phyloP scores from a whole-genome alignment of 2,113 vertebrate genomes.

The Axis porcinus region DNA sequence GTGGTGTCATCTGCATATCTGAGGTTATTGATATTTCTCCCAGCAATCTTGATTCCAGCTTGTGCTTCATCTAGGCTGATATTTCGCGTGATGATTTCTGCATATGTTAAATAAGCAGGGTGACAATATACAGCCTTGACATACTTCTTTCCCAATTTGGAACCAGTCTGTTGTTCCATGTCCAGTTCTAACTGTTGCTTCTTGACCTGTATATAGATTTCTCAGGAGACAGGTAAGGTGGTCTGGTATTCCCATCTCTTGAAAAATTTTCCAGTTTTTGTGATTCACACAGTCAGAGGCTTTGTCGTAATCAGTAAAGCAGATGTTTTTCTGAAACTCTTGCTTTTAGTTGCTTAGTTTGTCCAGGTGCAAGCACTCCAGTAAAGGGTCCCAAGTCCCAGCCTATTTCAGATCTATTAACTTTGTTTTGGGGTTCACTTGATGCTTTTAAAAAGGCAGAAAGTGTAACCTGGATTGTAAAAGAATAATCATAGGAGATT shows the following conservation, averaged over 20 bases:
- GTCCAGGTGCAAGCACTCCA: background rate
- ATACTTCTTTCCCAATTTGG: background rate
- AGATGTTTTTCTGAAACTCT: background rate
- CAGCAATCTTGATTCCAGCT: background rate
- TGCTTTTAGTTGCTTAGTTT: background rate
- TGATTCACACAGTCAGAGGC: background rate
- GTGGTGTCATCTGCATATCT: background rate
- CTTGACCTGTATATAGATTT: background rate
- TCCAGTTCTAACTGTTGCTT: background rate
- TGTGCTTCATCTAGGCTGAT: background rate
- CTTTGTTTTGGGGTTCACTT: constrained; percentile 28
- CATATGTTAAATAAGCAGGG: background rate
- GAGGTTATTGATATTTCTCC: background rate
- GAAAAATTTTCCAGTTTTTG: background rate
- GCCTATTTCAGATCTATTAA: background rate
- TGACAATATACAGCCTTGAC: background rate
- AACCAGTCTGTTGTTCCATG: background rate
- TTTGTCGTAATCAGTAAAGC: background rate
- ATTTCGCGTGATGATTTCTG: background rate
- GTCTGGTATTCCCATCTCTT: background rate
- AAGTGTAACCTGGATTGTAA: background rate
- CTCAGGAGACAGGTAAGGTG: background rate
- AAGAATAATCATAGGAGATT: background rate
- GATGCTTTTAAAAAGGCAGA: background rate
- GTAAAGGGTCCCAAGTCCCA: background rate